Percentiles rank a stretch among this genome's conserved stretches.
phyloP scores from a whole-genome alignment of 2,797 vertebrate genomes.

The Pangasius larnaudii region DNA sequence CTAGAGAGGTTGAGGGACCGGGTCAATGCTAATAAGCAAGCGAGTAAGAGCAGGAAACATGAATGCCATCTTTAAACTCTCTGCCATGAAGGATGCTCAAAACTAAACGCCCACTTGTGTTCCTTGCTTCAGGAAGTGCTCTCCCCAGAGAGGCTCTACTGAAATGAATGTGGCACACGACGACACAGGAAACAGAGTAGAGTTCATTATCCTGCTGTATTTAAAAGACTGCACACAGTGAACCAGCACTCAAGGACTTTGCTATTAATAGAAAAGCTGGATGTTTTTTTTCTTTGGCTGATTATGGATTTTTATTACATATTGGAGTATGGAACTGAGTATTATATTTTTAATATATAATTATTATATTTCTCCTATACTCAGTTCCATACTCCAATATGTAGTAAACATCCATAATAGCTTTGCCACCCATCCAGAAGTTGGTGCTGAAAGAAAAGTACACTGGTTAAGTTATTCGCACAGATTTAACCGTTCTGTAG shows the following conservation, averaged over 20 bases:
- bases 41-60: not conserved
- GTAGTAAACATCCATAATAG: not conserved
- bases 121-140: constrained; percentile 26
- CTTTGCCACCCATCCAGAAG: not conserved
- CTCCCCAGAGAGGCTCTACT: constrained; percentile 14
- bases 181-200: constrained; percentile 16
- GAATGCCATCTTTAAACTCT: constrained; percentile 31
- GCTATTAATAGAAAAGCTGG: not conserved
- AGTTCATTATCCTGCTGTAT: constrained; percentile 10
- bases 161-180: not conserved
- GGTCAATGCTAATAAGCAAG: constrained; percentile 30
- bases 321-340: not conserved
- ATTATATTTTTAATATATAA: too few relatives aligned
- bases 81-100: constrained; percentile 18
- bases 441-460: not conserved
- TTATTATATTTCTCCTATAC: too few relatives aligned
- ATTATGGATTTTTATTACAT: not conserved
- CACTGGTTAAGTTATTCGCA: not conserved
- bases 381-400: too few relatives aligned
- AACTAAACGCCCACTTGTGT: constrained; percentile 31
- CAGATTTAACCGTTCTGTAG: not conserved
- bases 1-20: not conserved
- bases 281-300: not conserved
- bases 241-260: not conserved
- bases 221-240: not conserved